phyloP scores from a whole-genome alignment of 2,797 vertebrate genomes.

The Gorsachius magnificus region DNA sequence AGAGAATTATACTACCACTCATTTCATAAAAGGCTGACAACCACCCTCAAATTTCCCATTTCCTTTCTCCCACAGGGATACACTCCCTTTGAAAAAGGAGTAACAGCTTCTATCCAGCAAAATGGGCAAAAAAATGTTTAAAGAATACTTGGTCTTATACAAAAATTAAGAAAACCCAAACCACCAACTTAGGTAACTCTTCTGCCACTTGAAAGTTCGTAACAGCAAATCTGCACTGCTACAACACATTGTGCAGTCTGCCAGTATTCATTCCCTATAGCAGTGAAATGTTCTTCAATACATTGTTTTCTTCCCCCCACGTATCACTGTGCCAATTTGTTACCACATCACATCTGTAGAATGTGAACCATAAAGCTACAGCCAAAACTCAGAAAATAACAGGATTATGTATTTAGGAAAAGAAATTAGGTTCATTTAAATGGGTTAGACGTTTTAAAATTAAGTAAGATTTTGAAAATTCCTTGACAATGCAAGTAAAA shows the following conservation, averaged over 20 bases:
- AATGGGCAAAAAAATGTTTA: not conserved
- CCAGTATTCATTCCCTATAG: not conserved
- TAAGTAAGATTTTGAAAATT: not conserved
- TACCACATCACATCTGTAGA: not conserved
- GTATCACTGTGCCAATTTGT: not conserved
- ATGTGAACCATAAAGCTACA: not conserved
- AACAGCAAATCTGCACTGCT: not conserved
- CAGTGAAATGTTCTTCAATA: not conserved
- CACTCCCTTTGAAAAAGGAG: not conserved
- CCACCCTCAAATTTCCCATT: not conserved
- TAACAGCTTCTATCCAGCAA: not conserved
- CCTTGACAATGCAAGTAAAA: not conserved
- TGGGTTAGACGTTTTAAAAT: not conserved
- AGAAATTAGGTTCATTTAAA: not conserved
- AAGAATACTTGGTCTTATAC: not conserved
- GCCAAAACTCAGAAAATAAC: not conserved
- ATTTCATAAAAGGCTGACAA: not conserved
- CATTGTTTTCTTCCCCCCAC: not conserved
- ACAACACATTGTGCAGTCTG: not conserved
- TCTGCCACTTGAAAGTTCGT: not conserved
- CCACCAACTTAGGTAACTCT: not conserved
- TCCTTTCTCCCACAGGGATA: not conserved
- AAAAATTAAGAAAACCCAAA: not conserved
- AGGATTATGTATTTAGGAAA: not conserved
- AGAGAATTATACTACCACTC: not conserved